Evolutionary conservation across 2,888 invertebrate genomes (phyloP), one percentile per base, ranked within the genome.

Genomic region (Dryomyza anilis): DNA sequence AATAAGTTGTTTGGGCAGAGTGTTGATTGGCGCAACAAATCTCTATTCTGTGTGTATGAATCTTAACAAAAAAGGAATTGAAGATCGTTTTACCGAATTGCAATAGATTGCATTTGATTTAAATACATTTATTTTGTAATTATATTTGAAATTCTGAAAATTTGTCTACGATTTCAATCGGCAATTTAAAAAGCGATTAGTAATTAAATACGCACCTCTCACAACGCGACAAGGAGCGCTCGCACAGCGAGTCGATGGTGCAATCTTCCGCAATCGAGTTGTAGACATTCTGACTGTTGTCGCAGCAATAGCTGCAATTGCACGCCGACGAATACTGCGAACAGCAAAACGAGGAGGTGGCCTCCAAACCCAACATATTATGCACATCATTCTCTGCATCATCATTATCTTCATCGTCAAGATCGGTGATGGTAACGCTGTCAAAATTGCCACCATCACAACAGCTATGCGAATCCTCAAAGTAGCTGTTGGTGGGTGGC

Each of bases 281-380:
- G 58, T 78, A 81, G 10, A 76, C 74, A 72, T 82, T 81, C 55
- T 4, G 58, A 46, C 85, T 85, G 25, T 86, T 79, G 63, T 86
- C 85, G 55, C 85, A 84, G 78, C 88, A 88, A 76, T 87, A 88
- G 73, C 87, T 87, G 80, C 88, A 88, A 72, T 86, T 87, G 80
- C 88, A 88, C 50, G 83, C 80, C 0, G 88, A 86, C 77, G 86
- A 87, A 78, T 86, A 87, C 72, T 87, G 87, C 61, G 88, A 88
- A 0, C 87, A 87, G 45, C 84, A 83, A 67, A 85, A 60, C 16
- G 81, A 86, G 0, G 87, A 86, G 6, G 59, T 30, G 16, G 12
- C 33, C n/a, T n/a, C n/a, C n/a, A n/a, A n/a, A n/a, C n/a, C n/a
- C n/a, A n/a, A n/a, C n/a, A n/a, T n/a, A n/a, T n/a, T n/a, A n/a